Evolutionary conservation across 2,888 invertebrate genomes (phyloP).

Genomic region (Hypsopygia costalis): DNA sequence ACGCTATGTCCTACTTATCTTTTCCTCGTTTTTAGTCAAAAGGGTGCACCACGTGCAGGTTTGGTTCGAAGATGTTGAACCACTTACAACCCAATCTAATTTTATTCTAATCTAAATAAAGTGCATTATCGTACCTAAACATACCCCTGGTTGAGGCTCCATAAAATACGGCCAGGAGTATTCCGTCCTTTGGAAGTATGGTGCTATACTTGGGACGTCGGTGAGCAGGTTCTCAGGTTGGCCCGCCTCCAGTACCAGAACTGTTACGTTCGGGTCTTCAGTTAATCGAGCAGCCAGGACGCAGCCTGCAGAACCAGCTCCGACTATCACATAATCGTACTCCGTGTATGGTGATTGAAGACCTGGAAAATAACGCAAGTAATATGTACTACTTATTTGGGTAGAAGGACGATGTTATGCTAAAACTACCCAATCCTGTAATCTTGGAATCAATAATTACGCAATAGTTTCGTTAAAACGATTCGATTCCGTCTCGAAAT

Average conservation of each 20-base stretch:
- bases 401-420: background rate
- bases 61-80: too few relatives aligned
- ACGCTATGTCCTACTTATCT: too few relatives aligned
- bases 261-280: slow-evolving; percentile 69
- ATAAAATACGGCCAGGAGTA: slow-evolving; percentile 83
- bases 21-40: too few relatives aligned
- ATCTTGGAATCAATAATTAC: too few relatives aligned
- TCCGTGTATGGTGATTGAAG: slow-evolving; percentile 51
- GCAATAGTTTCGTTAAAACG: too few relatives aligned
- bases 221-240: slow-evolving; percentile 60
- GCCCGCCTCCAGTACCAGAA: slow-evolving; percentile 82
- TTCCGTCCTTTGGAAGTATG: slow-evolving; percentile 79
- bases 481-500: too few relatives aligned
- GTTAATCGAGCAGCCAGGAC: slow-evolving; percentile 74
- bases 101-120: too few relatives aligned
- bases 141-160: slow-evolving; percentile 78
- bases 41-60: too few relatives aligned
- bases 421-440: too few relatives aligned
- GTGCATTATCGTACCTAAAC: slow-evolving; percentile 49
- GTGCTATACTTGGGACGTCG: slow-evolving; percentile 76
- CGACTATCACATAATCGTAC: slow-evolving; percentile 80
- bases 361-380: slow-evolving; percentile 43
- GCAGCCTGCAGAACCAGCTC: slow-evolving; percentile 81
- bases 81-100: too few relatives aligned
- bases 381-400: background rate